phyloP scores from a whole-genome alignment of 2,888 invertebrate species.

The Camptogramma bilineatum region DNA sequence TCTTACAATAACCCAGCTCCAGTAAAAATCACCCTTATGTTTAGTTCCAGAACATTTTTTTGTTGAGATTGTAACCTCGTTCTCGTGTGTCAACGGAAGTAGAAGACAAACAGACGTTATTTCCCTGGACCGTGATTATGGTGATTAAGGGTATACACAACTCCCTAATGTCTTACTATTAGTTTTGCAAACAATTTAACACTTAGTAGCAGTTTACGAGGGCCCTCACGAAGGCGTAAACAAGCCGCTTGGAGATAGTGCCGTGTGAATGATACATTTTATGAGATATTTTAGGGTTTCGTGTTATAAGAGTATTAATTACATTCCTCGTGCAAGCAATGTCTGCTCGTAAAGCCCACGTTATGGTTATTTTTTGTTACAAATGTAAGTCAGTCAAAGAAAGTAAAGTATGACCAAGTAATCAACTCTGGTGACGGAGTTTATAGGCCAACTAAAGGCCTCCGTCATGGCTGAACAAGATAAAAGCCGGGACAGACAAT shows the following conservation, averaged over 20 bases:
- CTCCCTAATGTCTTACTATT: slow-evolving; percentile 32
- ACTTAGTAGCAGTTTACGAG: slow-evolving; percentile 18
- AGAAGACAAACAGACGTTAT: slow-evolving; percentile 8
- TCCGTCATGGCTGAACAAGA: no score
- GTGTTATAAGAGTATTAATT: slow-evolving; percentile 1
- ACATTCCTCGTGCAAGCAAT: background rate
- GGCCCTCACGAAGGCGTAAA: slow-evolving; percentile 10
- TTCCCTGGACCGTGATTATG: slow-evolving; percentile 23
- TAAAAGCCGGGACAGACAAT: no score
- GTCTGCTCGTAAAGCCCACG: background rate
- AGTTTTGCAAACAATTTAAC: slow-evolving; percentile 34
- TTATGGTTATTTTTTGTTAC: no score
- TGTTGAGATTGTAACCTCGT: background rate
- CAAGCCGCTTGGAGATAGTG: slow-evolving; percentile 14
- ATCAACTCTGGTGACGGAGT: no score
- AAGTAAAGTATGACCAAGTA: no score
- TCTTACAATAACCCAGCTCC: no score
- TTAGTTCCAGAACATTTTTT: no score
- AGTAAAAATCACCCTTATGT: no score
- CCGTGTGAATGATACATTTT: slow-evolving; percentile 12
- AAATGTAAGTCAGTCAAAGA: no score
- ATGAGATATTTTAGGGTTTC: slow-evolving; percentile 14
- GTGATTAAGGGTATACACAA: slow-evolving; percentile 22
- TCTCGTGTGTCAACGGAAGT: slow-evolving; percentile 7
- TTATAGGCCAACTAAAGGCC: no score